Evolutionary conservation across 1,140 invertebrate species (phyloP).

Genomic region (Cydia amplana): DNA sequence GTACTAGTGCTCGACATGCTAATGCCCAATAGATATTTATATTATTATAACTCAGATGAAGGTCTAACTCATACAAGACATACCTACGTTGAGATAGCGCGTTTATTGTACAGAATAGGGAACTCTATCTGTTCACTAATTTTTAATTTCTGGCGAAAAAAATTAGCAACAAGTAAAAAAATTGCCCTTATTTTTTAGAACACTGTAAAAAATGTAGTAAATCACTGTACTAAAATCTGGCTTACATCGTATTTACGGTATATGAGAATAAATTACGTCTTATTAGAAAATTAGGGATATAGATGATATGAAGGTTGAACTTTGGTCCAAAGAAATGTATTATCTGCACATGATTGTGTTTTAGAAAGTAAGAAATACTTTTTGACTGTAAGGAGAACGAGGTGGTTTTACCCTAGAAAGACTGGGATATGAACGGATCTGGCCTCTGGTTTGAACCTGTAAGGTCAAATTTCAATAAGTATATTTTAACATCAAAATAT

Average conservation of each 20-base stretch:
- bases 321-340: constrained; percentile 77
- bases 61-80: too few species aligned
- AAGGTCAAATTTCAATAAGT: neutral
- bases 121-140: too few species aligned
- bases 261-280: constrained; percentile 26
- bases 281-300: constrained; percentile 40
- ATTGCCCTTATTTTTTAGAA: neutral
- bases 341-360: constrained; percentile 65
- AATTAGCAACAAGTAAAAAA: too few species aligned
- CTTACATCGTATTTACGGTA: constrained; percentile 19
- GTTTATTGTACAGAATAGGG: too few species aligned
- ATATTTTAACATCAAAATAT: neutral
- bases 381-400: constrained; percentile 34
- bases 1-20: too few species aligned
- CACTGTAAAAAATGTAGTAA: constrained; percentile 21
- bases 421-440: neutral
- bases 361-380: constrained; percentile 53
- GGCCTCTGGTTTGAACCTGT: neutral
- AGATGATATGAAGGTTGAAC: constrained; percentile 73
- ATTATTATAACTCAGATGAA: too few species aligned
- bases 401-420: neutral
- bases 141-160: too few species aligned
- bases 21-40: too few species aligned
- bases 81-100: too few species aligned
- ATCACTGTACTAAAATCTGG: constrained; percentile 2